Base-by-base conservation (phyloP, 2,888 invertebrate genomes). In the Pasiphila rectangulata region DNA sequence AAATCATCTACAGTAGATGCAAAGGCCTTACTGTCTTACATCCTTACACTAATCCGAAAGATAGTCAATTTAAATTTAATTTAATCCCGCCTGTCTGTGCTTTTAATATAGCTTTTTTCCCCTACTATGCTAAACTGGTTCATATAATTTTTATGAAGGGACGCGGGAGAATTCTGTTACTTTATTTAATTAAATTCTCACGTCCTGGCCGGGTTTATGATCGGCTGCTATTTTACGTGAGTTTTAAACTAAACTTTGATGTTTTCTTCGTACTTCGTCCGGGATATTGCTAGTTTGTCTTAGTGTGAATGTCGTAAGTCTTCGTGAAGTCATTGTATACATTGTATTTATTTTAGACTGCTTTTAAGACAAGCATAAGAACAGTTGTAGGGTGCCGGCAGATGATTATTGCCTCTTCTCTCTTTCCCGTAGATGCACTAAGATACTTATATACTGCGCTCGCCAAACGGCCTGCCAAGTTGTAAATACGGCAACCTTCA, bases 101-200 rank as follows among this genome's bases (percentile, higher is more conserved):
- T 7, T 4, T 5, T 32, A 32, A 19, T 32, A 32, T 19, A 17
- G 6, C n/a, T n/a, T n/a, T 19, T 30, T 32, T 32, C 9, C 32
- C 6, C 32, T 32, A 32, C 16, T 32, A 19, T 32, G 32, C 32
- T 17, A 32, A 32, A 32, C n/a, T 32, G 15, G 10, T 32, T 32
- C 32, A 32, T 32, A 17, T 32, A 32, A 32, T 32, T 32, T 32
- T 32, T 32, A 32, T 32, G 16, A 32, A 32, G 32, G 32, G n/a
- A n/a, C n/a, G 17, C 17, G 16, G 6, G 32, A 17, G 32, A 32
- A 32, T 32, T 32, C 32, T 16, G 32, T 17, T 32, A 32, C 32
- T 32, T 32, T 32, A 32, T 32, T 32, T 32, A 32, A 32, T 32
- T 32, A 32, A 32, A 32, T 32, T 32, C 32, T 10, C 32, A 32